Evolutionary conservation across 2,888 invertebrate genomes (phyloP).

Genomic region (Temnothorax unifasciatus): DNA sequence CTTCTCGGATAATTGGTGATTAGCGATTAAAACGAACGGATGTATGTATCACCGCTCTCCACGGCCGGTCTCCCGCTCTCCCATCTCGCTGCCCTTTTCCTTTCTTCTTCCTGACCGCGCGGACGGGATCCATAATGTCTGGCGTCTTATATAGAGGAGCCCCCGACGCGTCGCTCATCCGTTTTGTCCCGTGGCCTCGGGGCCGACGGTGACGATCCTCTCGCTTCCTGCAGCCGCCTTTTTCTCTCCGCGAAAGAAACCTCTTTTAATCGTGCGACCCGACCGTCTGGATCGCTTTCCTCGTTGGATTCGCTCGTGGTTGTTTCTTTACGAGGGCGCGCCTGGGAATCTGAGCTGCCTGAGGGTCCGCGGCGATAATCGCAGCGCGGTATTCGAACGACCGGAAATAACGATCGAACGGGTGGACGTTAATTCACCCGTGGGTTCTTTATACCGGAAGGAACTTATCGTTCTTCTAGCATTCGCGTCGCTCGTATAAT

Average conservation of each 20-base stretch:
- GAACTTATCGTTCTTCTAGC: neutral
- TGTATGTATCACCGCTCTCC: slow-evolving; percentile 37
- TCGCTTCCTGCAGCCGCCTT: slow-evolving; percentile 43
- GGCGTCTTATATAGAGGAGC: slow-evolving; percentile 1
- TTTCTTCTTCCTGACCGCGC: neutral
- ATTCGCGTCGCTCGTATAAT: neutral
- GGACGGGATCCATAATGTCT: neutral
- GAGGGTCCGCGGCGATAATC: slow-evolving; percentile 42
- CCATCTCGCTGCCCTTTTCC: slow-evolving; percentile 18
- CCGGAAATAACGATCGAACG: slow-evolving; percentile 70
- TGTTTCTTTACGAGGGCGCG: slow-evolving; percentile 64
- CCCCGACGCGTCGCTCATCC: slow-evolving; percentile 11
- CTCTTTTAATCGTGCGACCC: slow-evolving; percentile 69
- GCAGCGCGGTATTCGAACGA: slow-evolving; percentile 61
- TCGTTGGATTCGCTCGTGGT: slow-evolving; percentile 44
- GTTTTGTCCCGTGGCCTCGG: neutral
- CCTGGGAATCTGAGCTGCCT: slow-evolving; percentile 63
- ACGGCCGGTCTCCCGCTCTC: neutral
- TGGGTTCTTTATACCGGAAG: slow-evolving; percentile 38
- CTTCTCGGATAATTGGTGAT: slow-evolving; percentile 85
- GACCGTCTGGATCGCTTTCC: slow-evolving; percentile 59
- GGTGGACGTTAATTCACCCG: slow-evolving; percentile 62
- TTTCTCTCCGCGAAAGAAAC: slow-evolving; percentile 49
- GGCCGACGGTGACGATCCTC: slow-evolving; percentile 28
- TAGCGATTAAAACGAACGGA: slow-evolving; percentile 86